These are phyloP conservation scores for Hyperoplus immaculatus DNA, from an alignment of 2,797 vertebrate species.

Conservation along the genomic window DNA sequence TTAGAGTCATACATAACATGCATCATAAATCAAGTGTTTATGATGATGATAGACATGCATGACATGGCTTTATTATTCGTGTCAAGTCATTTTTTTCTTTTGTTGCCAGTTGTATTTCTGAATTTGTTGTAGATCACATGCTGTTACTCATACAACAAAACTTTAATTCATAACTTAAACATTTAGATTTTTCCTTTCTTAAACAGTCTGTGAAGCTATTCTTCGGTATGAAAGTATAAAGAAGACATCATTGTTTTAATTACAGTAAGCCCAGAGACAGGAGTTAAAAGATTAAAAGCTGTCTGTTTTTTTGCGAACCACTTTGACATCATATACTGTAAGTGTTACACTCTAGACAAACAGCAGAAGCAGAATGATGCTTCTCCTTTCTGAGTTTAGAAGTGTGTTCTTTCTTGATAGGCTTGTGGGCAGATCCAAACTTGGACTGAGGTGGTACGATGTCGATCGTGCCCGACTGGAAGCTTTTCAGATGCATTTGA, in stretches of 20 bases:
- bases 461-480: constrained; percentile 84
- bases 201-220: neutral
- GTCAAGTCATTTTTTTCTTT: constrained; percentile 3
- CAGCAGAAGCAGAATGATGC: neutral
- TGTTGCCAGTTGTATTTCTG: constrained; percentile 8
- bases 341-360: neutral
- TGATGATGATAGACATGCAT: neutral
- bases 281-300: neutral
- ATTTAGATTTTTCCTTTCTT: neutral
- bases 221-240: neutral
- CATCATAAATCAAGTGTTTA: constrained; percentile 17
- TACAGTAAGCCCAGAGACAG: neutral
- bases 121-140: constrained; percentile 3
- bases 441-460: constrained; percentile 74
- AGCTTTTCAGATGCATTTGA: constrained; percentile 86
- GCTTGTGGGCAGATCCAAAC: constrained; percentile 75
- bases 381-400: constrained; percentile 11
- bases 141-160: constrained; percentile 15
- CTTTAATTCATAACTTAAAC: neutral
- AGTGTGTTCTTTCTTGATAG: constrained; percentile 68
- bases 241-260: neutral
- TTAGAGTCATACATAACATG: constrained; percentile 1
- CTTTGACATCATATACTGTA: neutral
- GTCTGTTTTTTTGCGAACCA: neutral
- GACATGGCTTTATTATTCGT: neutral